These are phyloP conservation scores for Erebia aethiops DNA, from an alignment of 2,888 invertebrate species.

Conservation along the genomic window DNA sequence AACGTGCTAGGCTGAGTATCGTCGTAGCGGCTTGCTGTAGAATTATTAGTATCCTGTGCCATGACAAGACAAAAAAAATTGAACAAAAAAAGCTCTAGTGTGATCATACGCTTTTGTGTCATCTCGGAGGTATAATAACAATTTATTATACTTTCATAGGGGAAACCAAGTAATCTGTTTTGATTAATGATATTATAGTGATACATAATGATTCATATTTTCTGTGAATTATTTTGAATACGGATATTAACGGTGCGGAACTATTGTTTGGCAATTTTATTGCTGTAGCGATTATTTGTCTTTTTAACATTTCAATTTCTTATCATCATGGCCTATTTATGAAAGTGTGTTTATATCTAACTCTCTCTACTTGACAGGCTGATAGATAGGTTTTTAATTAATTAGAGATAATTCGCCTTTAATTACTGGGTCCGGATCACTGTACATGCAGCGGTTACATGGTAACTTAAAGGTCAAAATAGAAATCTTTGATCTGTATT, in stretches of 20 bases:
- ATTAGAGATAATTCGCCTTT: conserved; percentile 1
- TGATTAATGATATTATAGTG: conserved; percentile 24
- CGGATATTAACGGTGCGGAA: conserved; percentile 16
- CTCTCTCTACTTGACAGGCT: background rate
- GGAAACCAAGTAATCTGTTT: conserved; percentile 26
- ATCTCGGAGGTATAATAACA: conserved; percentile 26
- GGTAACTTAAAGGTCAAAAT: conserved; percentile 34
- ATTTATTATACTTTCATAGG: conserved; percentile 31
- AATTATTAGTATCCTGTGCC: too few species aligned
- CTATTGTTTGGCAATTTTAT: conserved; percentile 14
- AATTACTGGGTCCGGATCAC: conserved; percentile 3
- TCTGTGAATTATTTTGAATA: conserved; percentile 14
- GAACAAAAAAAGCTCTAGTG: background rate
- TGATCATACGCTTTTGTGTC: conserved; percentile 22
- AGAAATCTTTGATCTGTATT: conserved; percentile 35
- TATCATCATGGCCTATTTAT: background rate
- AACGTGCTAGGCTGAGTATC: too few species aligned
- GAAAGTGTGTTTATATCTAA: too few species aligned
- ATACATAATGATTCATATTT: conserved; percentile 20
- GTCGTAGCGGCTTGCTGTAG: too few species aligned
- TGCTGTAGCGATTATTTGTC: conserved; percentile 3
- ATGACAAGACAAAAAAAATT: background rate
- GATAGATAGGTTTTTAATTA: conserved; percentile 3
- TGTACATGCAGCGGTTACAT: conserved; percentile 14
- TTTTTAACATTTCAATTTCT: background rate